Percentiles rank a stretch among this genome's conserved stretches.
Conservation (phyloP, 2,797 vertebrate species). For the Rhinichthys osculus region DNA sequence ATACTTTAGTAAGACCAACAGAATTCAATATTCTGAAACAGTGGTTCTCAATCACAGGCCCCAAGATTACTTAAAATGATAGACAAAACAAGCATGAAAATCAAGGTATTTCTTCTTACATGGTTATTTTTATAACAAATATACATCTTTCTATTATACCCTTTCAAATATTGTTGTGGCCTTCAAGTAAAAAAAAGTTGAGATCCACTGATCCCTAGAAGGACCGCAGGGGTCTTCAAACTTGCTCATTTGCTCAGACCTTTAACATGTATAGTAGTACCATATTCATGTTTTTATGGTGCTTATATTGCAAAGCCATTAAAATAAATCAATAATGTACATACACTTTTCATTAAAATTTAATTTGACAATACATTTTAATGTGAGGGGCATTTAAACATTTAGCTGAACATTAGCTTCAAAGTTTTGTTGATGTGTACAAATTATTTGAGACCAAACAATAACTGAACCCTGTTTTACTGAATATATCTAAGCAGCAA, state of each 20-base stretch:
- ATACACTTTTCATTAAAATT: background rate
- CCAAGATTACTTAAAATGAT: background rate
- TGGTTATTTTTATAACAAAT: no score
- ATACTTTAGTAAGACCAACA: background rate
- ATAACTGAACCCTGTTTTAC: background rate
- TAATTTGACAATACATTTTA: slow-evolving; percentile 6
- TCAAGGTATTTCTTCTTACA: background rate
- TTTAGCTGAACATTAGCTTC: background rate
- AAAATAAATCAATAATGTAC: background rate
- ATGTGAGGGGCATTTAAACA: background rate
- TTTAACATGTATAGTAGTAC: background rate
- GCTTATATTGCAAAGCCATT: background rate
- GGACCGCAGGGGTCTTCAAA: background rate
- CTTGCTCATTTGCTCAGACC: background rate
- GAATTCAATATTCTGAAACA: background rate
- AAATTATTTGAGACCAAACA: background rate
- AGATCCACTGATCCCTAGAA: background rate
- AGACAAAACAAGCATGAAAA: background rate
- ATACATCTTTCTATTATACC: background rate
- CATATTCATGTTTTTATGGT: background rate
- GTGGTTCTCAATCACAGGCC: background rate
- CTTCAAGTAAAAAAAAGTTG: background rate
- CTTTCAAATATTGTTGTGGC: no score
- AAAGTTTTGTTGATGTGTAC: background rate
- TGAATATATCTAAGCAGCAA: background rate